These are phyloP conservation scores for Bombyx mandarina DNA, from an alignment of 1,140 invertebrate species.

Conservation along the genomic window DNA sequence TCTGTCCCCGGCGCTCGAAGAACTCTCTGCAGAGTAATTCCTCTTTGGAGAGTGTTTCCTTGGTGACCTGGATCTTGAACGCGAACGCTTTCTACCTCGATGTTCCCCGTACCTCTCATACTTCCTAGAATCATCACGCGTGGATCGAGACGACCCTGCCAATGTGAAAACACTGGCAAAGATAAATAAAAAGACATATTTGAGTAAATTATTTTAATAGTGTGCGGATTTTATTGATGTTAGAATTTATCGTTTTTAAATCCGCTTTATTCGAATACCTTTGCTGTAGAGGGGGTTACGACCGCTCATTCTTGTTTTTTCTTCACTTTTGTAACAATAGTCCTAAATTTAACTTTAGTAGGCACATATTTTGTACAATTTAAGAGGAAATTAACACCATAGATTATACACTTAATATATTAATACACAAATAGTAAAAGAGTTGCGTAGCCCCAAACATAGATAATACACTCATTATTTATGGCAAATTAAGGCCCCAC, in stretches of 20 bases:
- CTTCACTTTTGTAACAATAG: too few species aligned
- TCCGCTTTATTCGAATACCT: conserved; percentile 35
- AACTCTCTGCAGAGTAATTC: conserved; percentile 11
- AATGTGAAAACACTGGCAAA: conserved; percentile 71
- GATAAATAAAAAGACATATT: conserved; percentile 64
- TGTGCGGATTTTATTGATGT: conserved; percentile 1
- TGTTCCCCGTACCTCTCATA: conserved; percentile 36
- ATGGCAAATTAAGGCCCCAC: too few species aligned
- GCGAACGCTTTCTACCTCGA: conserved; percentile 26
- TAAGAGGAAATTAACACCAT: too few species aligned
- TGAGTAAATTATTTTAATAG: conserved; percentile 29
- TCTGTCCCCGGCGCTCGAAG: conserved; percentile 22
- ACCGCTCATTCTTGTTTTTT: conserved; percentile 33
- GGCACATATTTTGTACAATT: too few species aligned
- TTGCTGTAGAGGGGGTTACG: conserved; percentile 37
- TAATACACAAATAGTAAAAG: too few species aligned
- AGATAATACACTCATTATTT: too few species aligned
- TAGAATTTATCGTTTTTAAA: neutral
- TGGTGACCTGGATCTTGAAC: conserved; percentile 38
- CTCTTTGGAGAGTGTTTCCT: conserved; percentile 21
- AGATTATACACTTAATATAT: too few species aligned
- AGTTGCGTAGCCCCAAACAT: too few species aligned
- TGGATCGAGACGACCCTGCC: conserved; percentile 71
- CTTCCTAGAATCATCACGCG: conserved; percentile 72
- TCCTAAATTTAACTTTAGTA: too few species aligned